Evolutionary conservation across 2,888 invertebrate species (phyloP), one percentile per base, ranked within the genome.

Genomic region (Limenitis camilla): DNA sequence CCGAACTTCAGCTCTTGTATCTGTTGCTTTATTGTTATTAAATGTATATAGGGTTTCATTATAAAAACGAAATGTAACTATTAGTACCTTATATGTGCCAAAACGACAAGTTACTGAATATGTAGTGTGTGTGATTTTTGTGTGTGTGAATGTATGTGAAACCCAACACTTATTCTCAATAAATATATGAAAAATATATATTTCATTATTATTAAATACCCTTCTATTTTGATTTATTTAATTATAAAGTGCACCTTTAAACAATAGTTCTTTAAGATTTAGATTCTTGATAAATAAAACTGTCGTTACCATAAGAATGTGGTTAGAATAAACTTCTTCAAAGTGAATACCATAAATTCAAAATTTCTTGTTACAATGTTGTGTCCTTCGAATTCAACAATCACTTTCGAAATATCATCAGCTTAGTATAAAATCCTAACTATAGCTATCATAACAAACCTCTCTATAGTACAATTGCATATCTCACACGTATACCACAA

Each of bases 1-100:
- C 35, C 10, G 28, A 48, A 39, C 51, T 53, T 49, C 45, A 40
- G 54, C 56, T 54, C 53, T 57, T 52, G 33, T 54, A 42, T 46
- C 56, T 57, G 29, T 48, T 56, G 53, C 56, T 48, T 56, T 52
- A 49, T 57, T 54, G 40, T 57, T 54, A 54, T 50, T 45, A 35
- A 40, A 47, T 43, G 50, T 57, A 47, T 44, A 52, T 45, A 40
- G 49, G 45, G 41, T 54, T 54, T 49, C 54, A 49, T 52, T 30
- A 46, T 42, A 30, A 41, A n/a, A n/a, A n/a, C n/a, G n/a, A n/a
- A 43, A 52, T 27, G 40, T 30, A 5, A 10, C 8, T 33, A 10
- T 8, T 7, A 31, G 30, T 6, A 31, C 31, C 9, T 36, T 31
- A 31, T 30, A 5, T 29, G 41, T 49, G 36, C 36, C 33, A 49